Evolutionary conservation across 2,888 invertebrate genomes (phyloP).

Genomic region (Drosophila meridionalis): DNA sequence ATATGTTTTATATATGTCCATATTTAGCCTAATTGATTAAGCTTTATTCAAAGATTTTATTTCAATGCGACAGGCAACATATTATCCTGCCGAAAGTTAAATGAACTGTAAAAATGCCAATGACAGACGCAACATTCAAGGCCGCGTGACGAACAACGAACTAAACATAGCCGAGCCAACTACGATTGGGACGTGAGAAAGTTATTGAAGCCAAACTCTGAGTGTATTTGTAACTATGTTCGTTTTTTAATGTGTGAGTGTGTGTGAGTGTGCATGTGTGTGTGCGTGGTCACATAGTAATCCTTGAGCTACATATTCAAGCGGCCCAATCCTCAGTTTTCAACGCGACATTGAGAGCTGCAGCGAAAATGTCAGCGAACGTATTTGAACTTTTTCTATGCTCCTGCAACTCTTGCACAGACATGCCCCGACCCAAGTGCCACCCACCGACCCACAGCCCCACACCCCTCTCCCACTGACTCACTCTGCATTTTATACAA

Average conservation of each 20-base stretch:
- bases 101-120: slow-evolving; percentile 77
- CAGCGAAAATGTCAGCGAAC: slow-evolving; percentile 74
- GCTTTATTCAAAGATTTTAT: not conserved
- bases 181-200: slow-evolving; percentile 33
- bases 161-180: slow-evolving; percentile 3
- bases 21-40: not conserved
- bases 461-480: slow-evolving; percentile 12
- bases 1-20: no score
- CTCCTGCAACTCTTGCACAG: slow-evolving; percentile 40
- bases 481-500: slow-evolving; percentile 32
- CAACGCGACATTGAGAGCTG: slow-evolving; percentile 61
- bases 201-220: slow-evolving; percentile 26
- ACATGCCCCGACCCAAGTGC: slow-evolving; percentile 39
- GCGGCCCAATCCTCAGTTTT: slow-evolving; percentile 24
- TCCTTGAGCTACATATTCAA: slow-evolving; percentile 67
- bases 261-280: slow-evolving; percentile 1
- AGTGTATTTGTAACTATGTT: slow-evolving; percentile 2
- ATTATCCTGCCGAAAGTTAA: slow-evolving; percentile 55
- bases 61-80: slow-evolving; percentile 4
- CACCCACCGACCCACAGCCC: slow-evolving; percentile 44
- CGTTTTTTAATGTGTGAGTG: slow-evolving; percentile 13
- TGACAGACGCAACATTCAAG: slow-evolving; percentile 69
- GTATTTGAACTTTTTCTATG: slow-evolving; percentile 68
- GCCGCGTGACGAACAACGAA: slow-evolving; percentile 46
- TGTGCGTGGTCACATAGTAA: slow-evolving; percentile 23